These are phyloP conservation scores for Caenorhabditis doughertyi DNA, from an alignment of 2,888 invertebrate genomes.

Conservation along the genomic window DNA sequence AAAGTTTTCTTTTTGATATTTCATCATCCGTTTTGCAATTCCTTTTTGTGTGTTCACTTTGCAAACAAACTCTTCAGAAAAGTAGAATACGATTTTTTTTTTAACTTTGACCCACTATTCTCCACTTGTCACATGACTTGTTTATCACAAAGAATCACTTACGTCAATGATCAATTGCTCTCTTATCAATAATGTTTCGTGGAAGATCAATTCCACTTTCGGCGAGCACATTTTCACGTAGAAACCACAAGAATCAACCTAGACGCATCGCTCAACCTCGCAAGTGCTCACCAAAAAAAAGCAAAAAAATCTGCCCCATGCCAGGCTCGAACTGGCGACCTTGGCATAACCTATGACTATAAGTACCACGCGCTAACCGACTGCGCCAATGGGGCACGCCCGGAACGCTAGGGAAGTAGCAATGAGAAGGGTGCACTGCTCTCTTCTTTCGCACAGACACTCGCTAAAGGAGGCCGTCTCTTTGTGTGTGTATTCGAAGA, in stretches of 20 bases:
- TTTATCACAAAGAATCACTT: constrained; percentile 22
- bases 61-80: not conserved
- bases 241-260: not conserved
- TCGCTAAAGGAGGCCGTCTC: too few species aligned
- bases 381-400: constrained; percentile 77
- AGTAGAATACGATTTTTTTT: constrained; percentile 13
- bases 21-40: not conserved
- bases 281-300: not conserved
- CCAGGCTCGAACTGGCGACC: constrained; percentile 74
- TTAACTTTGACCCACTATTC: constrained; percentile 14
- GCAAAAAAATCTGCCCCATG: constrained; percentile 72
- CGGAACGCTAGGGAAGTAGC: constrained; percentile 11
- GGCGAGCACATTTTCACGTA: not conserved
- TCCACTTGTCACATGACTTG: constrained; percentile 35
- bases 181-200: constrained; percentile 36
- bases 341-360: constrained; percentile 74
- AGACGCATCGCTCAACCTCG: not conserved
- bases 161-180: constrained; percentile 45
- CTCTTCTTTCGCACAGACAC: constrained; percentile 33
- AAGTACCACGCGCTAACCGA: constrained; percentile 80
- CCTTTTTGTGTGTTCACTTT: not conserved
- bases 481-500: constrained; percentile 1
- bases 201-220: constrained; percentile 18
- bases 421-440: constrained; percentile 43
- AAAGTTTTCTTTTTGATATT: too few species aligned